Percentiles rank a stretch among this genome's conserved stretches.
phyloP scores from a whole-genome alignment of 2,113 vertebrate species.

The Taurulus bubalis region DNA sequence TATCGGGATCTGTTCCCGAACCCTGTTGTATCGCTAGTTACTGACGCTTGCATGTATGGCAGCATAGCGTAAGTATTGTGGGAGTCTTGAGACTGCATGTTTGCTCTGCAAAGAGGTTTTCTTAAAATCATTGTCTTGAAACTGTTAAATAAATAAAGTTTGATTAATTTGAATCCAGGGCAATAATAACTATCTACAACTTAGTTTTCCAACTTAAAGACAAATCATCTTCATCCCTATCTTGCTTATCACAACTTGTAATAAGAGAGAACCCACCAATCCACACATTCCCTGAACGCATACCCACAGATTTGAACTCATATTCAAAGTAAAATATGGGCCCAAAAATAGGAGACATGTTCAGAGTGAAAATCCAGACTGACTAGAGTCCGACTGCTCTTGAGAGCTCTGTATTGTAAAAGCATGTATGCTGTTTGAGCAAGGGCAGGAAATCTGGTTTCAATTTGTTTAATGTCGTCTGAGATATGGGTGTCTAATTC shows the following conservation, averaged over 20 bases:
- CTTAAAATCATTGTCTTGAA: neutral
- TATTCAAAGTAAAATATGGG: neutral
- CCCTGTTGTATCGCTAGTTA: neutral
- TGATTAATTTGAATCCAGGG: neutral
- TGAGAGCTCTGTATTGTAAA: constrained; percentile 58
- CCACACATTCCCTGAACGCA: neutral
- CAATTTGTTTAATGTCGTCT: constrained; percentile 74
- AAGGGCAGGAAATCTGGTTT: constrained; percentile 73
- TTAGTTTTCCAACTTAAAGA: neutral
- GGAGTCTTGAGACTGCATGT: neutral
- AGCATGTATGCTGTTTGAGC: constrained; percentile 42
- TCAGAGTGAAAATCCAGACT: constrained; percentile 19
- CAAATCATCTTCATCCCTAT: neutral
- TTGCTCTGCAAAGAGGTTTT: neutral
- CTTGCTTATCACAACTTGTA: neutral
- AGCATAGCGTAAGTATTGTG: neutral
- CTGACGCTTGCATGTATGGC: neutral
- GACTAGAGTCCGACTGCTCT: constrained; percentile 32
- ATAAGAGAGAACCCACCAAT: constrained; percentile 7
- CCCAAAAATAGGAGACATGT: constrained; percentile 11
- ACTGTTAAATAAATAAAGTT: neutral
- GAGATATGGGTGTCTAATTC: constrained; percentile 71
- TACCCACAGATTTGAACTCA: constrained; percentile 18
- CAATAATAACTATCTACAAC: neutral
- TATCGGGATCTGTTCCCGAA: neutral